Conservation (phyloP, 2,888 invertebrate genomes). For the Dryomyza anilis region DNA sequence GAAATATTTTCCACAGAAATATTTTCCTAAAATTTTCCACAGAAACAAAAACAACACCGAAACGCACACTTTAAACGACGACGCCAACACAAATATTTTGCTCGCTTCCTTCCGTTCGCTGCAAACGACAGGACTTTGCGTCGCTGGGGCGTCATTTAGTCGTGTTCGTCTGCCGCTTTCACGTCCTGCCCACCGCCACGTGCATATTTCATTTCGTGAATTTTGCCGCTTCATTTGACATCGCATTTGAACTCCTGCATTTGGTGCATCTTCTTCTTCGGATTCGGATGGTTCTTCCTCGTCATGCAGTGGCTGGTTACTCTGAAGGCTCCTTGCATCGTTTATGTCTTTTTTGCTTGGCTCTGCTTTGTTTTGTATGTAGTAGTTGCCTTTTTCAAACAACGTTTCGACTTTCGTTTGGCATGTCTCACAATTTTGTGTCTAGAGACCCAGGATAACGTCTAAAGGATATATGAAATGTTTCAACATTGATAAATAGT, state of each 20-base stretch:
- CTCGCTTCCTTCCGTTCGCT: not conserved
- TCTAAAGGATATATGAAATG: slow-evolving; percentile 24
- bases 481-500: slow-evolving; percentile 37
- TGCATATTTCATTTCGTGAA: slow-evolving; percentile 56
- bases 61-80: not conserved
- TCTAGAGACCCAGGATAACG: not conserved
- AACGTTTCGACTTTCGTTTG: slow-evolving; percentile 1
- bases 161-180: slow-evolving; percentile 30
- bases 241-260: slow-evolving; percentile 24
- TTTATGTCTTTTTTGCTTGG: slow-evolving; percentile 17
- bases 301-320: slow-evolving; percentile 4
- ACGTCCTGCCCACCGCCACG: slow-evolving; percentile 14
- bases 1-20: slow-evolving; percentile 44
- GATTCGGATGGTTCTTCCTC: no score
- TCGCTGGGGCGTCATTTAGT: slow-evolving; percentile 58
- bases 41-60: not conserved
- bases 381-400: not conserved
- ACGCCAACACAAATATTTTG: not conserved
- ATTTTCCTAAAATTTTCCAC: slow-evolving; percentile 12
- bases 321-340: slow-evolving; percentile 18
- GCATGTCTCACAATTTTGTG: slow-evolving; percentile 2
- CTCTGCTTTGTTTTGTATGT: not conserved
- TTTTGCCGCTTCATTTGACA: slow-evolving; percentile 59
- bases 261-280: not conserved
- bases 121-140: slow-evolving; percentile 32